These are phyloP conservation scores for Benitochromis conjunctus DNA, from an alignment of 2,113 vertebrate genomes.

Conservation along the genomic window DNA sequence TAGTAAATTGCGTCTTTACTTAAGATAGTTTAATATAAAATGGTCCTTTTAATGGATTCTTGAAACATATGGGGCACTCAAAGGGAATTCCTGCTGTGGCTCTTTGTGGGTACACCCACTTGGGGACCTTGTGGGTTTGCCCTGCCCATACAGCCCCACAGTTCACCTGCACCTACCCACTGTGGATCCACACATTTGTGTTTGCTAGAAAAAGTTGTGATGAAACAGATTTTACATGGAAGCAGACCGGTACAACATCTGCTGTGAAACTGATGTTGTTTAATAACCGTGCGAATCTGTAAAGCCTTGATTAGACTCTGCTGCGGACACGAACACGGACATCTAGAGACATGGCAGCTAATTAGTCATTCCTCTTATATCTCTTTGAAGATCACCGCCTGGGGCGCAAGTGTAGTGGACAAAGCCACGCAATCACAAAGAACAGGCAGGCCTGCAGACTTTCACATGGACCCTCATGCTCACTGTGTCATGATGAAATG, in stretches of 20 bases:
- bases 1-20: rapidly evolving
- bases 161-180: neutral
- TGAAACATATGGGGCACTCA: rapidly evolving
- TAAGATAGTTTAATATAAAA: neutral
- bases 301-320: neutral
- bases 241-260: neutral
- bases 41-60: neutral
- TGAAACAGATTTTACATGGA: neutral
- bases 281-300: neutral
- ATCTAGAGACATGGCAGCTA: neutral
- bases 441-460: neutral
- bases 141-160: neutral
- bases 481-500: neutral
- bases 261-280: neutral
- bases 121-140: rapidly evolving
- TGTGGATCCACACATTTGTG: rapidly evolving
- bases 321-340: neutral
- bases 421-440: neutral
- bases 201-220: neutral
- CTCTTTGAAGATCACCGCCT: neutral
- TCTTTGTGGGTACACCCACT: rapidly evolving
- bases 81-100: neutral
- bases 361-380: neutral
- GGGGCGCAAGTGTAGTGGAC: neutral
- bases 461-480: neutral